phyloP scores from a whole-genome alignment of 2,888 invertebrate species.

The Uropetala carovei region DNA sequence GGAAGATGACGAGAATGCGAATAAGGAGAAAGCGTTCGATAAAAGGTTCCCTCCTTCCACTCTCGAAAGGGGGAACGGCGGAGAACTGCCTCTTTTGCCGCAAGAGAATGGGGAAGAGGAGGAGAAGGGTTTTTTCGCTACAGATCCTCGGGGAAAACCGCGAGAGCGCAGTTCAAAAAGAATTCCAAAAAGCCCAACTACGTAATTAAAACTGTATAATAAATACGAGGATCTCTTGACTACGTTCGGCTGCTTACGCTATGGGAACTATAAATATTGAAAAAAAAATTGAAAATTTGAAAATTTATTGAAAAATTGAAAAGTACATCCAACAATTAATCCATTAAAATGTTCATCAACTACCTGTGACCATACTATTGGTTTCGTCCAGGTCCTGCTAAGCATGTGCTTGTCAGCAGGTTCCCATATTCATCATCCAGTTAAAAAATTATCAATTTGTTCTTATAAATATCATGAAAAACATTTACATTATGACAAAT shows the following conservation, averaged over 20 bases:
- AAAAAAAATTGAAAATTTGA: too few relatives aligned
- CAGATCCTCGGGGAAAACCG: neutral
- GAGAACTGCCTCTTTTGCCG: neutral
- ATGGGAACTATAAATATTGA: neutral
- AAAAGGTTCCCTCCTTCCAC: neutral
- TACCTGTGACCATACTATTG: too few relatives aligned
- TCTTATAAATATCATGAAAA: too few relatives aligned
- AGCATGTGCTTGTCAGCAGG: too few relatives aligned
- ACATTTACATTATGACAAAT: too few relatives aligned
- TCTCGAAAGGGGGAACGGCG: neutral
- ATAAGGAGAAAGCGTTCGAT: neutral
- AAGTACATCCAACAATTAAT: too few relatives aligned
- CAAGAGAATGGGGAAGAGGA: neutral
- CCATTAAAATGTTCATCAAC: too few relatives aligned
- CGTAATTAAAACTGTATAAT: neutral
- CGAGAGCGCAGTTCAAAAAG: neutral
- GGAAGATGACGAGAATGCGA: neutral
- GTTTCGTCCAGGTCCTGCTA: too few relatives aligned
- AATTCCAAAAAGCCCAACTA: constrained; percentile 5
- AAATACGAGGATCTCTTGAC: neutral
- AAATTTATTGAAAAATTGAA: too few relatives aligned
- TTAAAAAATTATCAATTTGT: too few relatives aligned
- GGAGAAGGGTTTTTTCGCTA: neutral
- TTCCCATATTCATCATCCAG: too few relatives aligned
- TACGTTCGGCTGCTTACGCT: neutral